A percentile compares a stretch with the other conserved stretches of the same genome.
Conservation (phyloP, 2,888 invertebrate species). For the Drosophila setosimentum region DNA sequence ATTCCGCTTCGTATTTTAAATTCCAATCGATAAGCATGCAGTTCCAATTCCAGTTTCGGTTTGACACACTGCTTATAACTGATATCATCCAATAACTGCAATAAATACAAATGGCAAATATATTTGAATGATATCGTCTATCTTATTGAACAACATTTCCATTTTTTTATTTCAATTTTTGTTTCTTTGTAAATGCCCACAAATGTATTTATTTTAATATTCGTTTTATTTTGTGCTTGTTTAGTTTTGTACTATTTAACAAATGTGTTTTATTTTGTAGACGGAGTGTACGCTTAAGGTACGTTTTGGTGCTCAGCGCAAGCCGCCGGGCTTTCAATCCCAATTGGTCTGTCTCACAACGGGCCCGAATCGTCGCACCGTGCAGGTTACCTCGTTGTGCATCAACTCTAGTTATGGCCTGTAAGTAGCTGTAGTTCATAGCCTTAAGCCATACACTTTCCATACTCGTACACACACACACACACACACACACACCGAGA, state of each 20-base stretch:
- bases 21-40: too few species aligned
- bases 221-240: background rate
- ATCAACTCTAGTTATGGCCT: constrained; percentile 98
- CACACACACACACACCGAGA: constrained; percentile 33
- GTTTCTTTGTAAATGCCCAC: background rate
- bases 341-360: constrained; percentile 96
- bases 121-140: background rate
- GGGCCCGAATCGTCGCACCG: constrained; percentile 88
- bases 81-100: background rate
- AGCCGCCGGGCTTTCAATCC: constrained; percentile 98
- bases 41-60: background rate
- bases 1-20: background rate
- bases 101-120: background rate
- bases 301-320: constrained; percentile 91
- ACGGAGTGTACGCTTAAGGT: constrained; percentile 88
- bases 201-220: background rate
- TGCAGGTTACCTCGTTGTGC: constrained; percentile 93
- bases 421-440: constrained; percentile 87
- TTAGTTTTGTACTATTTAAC: background rate
- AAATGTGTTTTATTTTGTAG: constrained; percentile 56
- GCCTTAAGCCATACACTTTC: constrained; percentile 1
- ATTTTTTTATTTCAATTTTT: background rate
- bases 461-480: constrained; percentile 8
- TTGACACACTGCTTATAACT: background rate
- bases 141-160: background rate